Conservation (phyloP, 2,113 vertebrate species). For the Pavo muticus region DNA sequence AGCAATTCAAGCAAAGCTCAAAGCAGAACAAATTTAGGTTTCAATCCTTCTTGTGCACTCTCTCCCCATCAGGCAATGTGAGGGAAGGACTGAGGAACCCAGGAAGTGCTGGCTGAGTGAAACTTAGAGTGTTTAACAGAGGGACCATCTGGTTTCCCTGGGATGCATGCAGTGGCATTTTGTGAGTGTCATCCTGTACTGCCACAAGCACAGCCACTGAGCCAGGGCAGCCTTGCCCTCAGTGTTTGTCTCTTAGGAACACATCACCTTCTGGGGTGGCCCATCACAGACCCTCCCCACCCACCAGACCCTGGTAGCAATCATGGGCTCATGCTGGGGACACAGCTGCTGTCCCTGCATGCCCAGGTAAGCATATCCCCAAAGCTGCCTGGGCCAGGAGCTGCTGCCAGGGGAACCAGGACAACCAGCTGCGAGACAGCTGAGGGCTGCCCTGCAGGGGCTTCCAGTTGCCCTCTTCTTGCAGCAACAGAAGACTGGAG, state of each 20-base stretch:
- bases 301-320: not conserved
- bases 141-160: not conserved
- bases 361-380: not conserved
- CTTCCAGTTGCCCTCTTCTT: not conserved
- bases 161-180: rapidly evolving
- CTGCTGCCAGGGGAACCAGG: not conserved
- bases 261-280: not conserved
- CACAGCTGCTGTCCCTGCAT: not conserved
- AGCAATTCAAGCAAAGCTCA: not conserved
- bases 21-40: not conserved
- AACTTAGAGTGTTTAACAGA: rapidly evolving
- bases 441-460: not conserved
- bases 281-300: not conserved
- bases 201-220: not conserved
- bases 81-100: not conserved
- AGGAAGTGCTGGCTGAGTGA: rapidly evolving
- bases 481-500: not conserved
- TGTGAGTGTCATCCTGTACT: not conserved
- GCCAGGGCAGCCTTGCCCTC: not conserved
- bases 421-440: not conserved
- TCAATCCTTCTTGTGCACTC: not conserved
- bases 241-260: not conserved
- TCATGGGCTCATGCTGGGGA: not conserved
- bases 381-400: not conserved
- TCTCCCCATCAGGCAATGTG: rapidly evolving